Percentiles rank a stretch among this genome's conserved stretches.
phyloP scores from a whole-genome alignment of 2,888 invertebrate genomes.

The Gastrophysa polygoni region DNA sequence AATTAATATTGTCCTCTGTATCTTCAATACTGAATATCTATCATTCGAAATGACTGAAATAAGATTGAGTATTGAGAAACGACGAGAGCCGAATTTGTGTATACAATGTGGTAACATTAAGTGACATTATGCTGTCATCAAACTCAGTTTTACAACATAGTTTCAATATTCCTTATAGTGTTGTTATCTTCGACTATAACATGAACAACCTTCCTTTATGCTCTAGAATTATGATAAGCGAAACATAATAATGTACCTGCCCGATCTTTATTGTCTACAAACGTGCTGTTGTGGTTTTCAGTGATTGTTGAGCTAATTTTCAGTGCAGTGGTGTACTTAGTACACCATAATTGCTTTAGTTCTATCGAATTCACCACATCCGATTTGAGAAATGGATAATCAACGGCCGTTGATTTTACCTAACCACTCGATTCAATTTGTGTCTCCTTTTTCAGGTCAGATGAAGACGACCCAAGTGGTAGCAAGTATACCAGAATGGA shows the following conservation, averaged over 20 bases:
- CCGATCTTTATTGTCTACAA: constrained; percentile 1
- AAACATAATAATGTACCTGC: constrained; percentile 5
- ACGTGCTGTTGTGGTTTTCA: neutral
- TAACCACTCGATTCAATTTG: neutral
- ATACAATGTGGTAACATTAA: too few species aligned
- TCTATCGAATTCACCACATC: neutral
- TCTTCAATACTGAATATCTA: too few species aligned
- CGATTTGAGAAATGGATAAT: neutral
- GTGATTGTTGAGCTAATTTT: neutral
- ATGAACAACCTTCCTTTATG: constrained; percentile 2
- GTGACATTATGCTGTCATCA: neutral
- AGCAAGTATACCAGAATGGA: constrained; percentile 80
- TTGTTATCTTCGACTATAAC: neutral
- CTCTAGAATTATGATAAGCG: neutral
- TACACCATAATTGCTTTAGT: too few species aligned
- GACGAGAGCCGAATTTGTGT: too few species aligned
- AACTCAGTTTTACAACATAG: constrained; percentile 3
- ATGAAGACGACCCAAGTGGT: constrained; percentile 86
- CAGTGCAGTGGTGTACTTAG: neutral
- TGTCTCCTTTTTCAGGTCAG: constrained; percentile 66
- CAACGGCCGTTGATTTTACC: neutral
- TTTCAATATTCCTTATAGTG: neutral
- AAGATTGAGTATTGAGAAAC: too few species aligned
- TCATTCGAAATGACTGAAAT: too few species aligned
- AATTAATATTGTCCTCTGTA: too few species aligned